Base-by-base conservation (phyloP, 2,797 vertebrate genomes). In the Nyctalus aviator region DNA sequence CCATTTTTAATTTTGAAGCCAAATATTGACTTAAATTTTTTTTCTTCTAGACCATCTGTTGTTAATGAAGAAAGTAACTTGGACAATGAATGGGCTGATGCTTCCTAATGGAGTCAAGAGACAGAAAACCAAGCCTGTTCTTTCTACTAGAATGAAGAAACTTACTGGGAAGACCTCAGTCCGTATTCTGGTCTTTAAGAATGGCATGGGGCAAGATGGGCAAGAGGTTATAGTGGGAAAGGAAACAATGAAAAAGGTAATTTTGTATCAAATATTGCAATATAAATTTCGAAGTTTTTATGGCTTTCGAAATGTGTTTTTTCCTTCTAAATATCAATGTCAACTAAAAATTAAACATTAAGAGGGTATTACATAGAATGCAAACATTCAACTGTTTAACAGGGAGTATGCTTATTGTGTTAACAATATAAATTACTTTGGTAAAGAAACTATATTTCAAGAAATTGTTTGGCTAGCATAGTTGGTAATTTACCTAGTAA, bases 21-120 rank as follows among this genome's bases (percentile, higher is more conserved):
- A 98, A 98, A 97, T 97, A 97, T 96, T 98, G 93, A 97, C 95
- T 91, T 95, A 55, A 86, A 96, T 72, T 96, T 96, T 88, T 96
- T 96, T 88, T 92, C 85, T 98, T 98, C 95, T 97, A 98, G 98
- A 97, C 96, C 97, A 98, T 98, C 98, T 98, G 98, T 96, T 97
- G 94, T 97, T 97, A 97, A 97, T 95, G 95, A 98, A 98, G 97
- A 95, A 98, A 96, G 88, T 97, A 82, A 96, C 97, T 92, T 96
- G 93, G 97, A 96, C 95, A 95, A 82, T 94, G 94, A 98, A 95
- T 85, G 97, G 97, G 21, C 82, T 97, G 85, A 91, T 93, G 96
- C 87, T 97, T 97, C 97, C 93, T 78, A 88, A 82, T 91, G 96
- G 92, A 97, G 84, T 95, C 81, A 97, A 97, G 93, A 95, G 93